Conservation (phyloP, 2,797 vertebrate genomes). For the Perodicticus potto region DNA sequence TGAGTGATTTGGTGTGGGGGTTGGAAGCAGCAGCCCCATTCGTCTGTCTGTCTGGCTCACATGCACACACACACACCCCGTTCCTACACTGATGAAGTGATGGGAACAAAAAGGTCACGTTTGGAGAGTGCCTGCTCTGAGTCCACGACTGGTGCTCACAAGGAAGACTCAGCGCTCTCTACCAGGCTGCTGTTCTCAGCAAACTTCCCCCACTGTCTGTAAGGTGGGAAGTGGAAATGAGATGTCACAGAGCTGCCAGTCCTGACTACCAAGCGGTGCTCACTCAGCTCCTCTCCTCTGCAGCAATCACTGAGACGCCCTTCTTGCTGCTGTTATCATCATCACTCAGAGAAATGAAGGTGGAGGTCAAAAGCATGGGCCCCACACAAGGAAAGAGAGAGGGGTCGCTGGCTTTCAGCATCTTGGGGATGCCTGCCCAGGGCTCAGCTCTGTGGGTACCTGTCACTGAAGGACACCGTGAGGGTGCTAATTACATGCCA, state of each 20-base stretch:
- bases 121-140: not conserved
- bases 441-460: not conserved
- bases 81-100: not conserved
- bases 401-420: not conserved
- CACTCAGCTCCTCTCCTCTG: not conserved
- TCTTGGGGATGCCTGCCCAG: not conserved
- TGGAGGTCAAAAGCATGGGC: not conserved
- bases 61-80: not conserved
- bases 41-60: not conserved
- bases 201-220: not conserved
- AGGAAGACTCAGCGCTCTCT: not conserved
- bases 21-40: not conserved
- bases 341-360: not conserved
- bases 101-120: not conserved
- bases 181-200: not conserved
- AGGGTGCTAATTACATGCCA: not conserved
- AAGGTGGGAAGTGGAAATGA: not conserved
- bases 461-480: not conserved
- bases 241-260: not conserved
- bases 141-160: accelerated
- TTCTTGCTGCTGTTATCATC: too few relatives aligned
- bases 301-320: not conserved
- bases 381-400: accelerated
- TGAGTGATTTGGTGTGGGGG: not conserved
- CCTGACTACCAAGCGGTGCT: not conserved